Percentiles rank a stretch among this genome's conserved stretches.
Conservation (phyloP, 2,797 vertebrate genomes). For the Cephalopachus bancanus region DNA sequence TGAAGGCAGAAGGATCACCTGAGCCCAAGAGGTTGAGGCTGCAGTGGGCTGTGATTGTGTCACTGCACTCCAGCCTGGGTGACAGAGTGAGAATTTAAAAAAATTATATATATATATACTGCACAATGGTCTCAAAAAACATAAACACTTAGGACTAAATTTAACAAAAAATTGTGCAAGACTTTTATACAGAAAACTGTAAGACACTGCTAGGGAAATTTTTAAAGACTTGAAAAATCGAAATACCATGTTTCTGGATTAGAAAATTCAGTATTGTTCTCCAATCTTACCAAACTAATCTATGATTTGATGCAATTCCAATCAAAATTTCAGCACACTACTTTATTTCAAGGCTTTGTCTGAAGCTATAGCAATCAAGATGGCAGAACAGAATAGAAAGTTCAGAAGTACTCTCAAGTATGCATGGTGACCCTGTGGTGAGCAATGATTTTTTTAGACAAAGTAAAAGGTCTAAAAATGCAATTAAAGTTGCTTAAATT, state of each 20-base stretch:
- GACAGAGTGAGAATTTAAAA: too few relatives aligned
- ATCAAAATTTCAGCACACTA: not conserved
- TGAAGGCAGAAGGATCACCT: too few relatives aligned
- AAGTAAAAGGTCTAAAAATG: not conserved
- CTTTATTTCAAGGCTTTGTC: not conserved
- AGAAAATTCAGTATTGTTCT: not conserved
- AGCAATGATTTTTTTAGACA: constrained; percentile 41
- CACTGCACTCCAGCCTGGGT: too few relatives aligned
- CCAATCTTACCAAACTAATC: not conserved
- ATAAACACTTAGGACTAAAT: not conserved
- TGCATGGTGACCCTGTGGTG: not conserved
- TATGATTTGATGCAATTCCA: not conserved
- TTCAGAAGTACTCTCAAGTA: not conserved
- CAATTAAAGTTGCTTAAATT: not conserved
- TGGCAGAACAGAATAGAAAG: not conserved
- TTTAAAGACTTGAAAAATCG: constrained; percentile 37
- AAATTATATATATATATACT: too few relatives aligned
- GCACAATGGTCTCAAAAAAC: not conserved
- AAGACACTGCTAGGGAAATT: not conserved
- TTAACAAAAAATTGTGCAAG: not conserved
- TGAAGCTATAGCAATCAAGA: not conserved
- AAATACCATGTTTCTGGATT: not conserved
- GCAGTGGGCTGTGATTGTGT: too few relatives aligned
- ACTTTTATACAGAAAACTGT: not conserved
- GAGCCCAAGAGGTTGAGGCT: too few relatives aligned